Percentiles rank a stretch among this genome's conserved stretches.
Evolutionary conservation across 2,113 vertebrate genomes (phyloP).

Genomic region (Albula glossodonta): DNA sequence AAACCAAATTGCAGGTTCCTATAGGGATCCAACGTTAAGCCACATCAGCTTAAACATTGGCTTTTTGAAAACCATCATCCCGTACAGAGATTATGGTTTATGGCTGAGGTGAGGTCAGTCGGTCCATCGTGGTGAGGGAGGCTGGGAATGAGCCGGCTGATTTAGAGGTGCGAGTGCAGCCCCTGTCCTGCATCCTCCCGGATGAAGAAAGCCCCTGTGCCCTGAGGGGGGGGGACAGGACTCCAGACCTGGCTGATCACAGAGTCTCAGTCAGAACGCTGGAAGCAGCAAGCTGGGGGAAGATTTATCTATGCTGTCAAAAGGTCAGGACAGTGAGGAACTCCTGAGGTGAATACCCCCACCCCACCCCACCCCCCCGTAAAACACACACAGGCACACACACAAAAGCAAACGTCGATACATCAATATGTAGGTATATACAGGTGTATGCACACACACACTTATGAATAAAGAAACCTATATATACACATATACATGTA

Average conservation of each 20-base stretch:
- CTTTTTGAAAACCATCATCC: neutral
- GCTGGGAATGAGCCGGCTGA: neutral
- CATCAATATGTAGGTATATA: neutral
- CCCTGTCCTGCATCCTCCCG: neutral
- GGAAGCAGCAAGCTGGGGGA: neutral
- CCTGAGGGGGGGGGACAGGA: neutral
- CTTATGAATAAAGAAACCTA: no score
- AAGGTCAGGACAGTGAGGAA: constrained; percentile 3
- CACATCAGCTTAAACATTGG: neutral
- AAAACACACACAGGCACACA: neutral
- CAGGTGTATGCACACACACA: neutral
- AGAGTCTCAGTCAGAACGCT: neutral
- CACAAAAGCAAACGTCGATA: neutral
- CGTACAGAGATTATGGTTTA: neutral
- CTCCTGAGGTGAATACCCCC: neutral
- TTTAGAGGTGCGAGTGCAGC: neutral
- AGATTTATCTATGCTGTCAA: neutral
- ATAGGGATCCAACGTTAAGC: neutral
- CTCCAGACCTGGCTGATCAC: neutral
- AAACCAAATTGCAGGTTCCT: neutral
- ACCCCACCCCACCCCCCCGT: neutral
- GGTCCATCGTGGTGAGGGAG: neutral
- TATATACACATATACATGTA: constrained; percentile 10
- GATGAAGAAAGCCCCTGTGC: neutral
- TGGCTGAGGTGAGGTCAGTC: neutral